Base-by-base conservation (phyloP, 2,888 invertebrate species). In the Agrochola lychnidis region DNA sequence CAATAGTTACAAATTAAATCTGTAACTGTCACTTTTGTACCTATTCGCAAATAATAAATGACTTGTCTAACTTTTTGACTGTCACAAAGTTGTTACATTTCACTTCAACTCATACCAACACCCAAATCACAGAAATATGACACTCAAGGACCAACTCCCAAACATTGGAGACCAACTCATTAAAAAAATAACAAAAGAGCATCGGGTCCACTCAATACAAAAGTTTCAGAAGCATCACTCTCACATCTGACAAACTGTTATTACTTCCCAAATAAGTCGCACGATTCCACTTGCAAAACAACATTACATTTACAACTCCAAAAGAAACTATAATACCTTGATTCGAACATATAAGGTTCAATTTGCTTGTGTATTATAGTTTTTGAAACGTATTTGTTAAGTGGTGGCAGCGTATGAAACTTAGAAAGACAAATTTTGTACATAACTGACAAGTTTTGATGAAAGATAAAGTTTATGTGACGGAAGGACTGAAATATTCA, bases 351-450 rank as follows among this genome's bases (percentile, higher is more conserved):
- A 59, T 81, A 83, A 48, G 68, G 70, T 75, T 69, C 64, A 68
- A 70, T 69, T 70, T 61, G 12, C 30, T 56, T 10, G 30, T 48
- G 16, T 30, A 10, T 66, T 7, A 12, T 22, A 1, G 19, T 61
- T 36, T 62, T 45, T 10, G 6, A n/a, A 7, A 9, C 1, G 42
- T 63, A 30, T 56, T 25, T 61, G 53, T 67, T 25, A 77, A 56
- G 53, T 68, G 16, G 66, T 57, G 36, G 36, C 25, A 22, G 19
- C 67, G 53, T 70, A 71, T 51, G 70, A 59, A 82, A 85, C 73
- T 82, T 73, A 48, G 63, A 63, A 82, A 64, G 78, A 83, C 78
- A 85, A 76, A 83, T 85, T 85, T 45, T 70, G 72, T 59, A 71
- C 68, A 63, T 75, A 68, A 71, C 62, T 70, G 64, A 77, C 72